Conservation (phyloP, 2,113 vertebrate genomes). For the Fulmarus glacialis region DNA sequence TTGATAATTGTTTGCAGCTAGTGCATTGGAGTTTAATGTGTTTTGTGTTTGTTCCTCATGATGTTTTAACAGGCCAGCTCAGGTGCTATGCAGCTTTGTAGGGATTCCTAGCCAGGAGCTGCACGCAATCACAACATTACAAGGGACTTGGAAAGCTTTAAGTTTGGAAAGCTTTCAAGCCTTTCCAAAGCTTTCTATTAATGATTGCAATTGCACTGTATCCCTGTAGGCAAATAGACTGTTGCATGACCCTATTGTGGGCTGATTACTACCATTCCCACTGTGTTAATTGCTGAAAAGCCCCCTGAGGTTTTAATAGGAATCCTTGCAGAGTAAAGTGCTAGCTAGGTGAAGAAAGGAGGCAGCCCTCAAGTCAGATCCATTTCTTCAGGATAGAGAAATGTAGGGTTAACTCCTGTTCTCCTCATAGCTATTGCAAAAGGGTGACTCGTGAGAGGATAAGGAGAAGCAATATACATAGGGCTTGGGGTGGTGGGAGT, state of each 20-base stretch:
- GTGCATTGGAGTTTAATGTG: not conserved
- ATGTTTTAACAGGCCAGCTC: not conserved
- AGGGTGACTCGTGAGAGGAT: not conserved
- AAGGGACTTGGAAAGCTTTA: not conserved
- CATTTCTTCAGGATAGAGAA: not conserved
- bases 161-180: not conserved
- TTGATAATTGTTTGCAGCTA: not conserved
- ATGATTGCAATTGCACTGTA: not conserved
- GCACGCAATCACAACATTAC: not conserved
- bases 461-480: not conserved
- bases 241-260: not conserved
- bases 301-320: not conserved
- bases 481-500: not conserved
- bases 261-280: not conserved
- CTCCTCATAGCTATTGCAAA: not conserved
- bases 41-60: not conserved
- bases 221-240: not conserved
- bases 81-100: not conserved
- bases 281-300: conserved; percentile 35
- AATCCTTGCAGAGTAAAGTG: not conserved
- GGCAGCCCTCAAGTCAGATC: not conserved
- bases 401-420: rapidly evolving
- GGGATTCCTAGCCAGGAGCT: not conserved
- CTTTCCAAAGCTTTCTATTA: conserved; percentile 3
- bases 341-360: not conserved